phyloP scores from a whole-genome alignment of 1,140 invertebrate species.

The Sycophila sp. region DNA sequence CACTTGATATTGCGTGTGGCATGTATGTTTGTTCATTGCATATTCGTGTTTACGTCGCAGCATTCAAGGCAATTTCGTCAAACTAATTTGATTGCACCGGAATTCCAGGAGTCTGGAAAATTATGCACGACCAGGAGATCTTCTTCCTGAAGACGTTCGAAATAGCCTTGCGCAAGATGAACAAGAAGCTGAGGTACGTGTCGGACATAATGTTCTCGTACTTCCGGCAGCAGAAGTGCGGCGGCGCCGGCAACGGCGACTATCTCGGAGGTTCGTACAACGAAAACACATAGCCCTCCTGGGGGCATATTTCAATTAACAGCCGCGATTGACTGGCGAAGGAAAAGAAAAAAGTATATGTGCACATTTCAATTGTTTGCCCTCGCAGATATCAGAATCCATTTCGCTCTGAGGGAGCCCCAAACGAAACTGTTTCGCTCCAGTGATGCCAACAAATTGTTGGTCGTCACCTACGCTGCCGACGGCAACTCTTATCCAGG shows the following conservation, averaged over 20 bases:
- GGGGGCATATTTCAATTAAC: slow-evolving; percentile 4
- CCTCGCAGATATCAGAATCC: slow-evolving; percentile 54
- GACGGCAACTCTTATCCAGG: slow-evolving; percentile 76
- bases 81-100: neutral
- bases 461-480: slow-evolving; percentile 75
- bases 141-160: slow-evolving; percentile 62
- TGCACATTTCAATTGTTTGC: slow-evolving; percentile 8
- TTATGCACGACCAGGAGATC: slow-evolving; percentile 56
- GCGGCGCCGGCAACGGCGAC: slow-evolving; percentile 57
- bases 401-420: slow-evolving; percentile 58
- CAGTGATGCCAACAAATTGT: slow-evolving; percentile 65
- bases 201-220: slow-evolving; percentile 64
- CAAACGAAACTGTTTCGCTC: slow-evolving; percentile 54
- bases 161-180: slow-evolving; percentile 57
- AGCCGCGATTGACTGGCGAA: too few relatives aligned
- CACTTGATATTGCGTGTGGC: neutral
- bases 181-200: slow-evolving; percentile 57
- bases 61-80: too few relatives aligned
- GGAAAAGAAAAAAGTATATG: neutral
- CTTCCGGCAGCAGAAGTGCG: slow-evolving; percentile 57
- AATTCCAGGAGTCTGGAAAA: slow-evolving; percentile 49
- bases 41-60: neutral
- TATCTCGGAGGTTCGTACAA: slow-evolving; percentile 53
- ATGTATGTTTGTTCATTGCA: neutral
- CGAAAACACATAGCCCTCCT: too few relatives aligned